Base-by-base conservation (phyloP, 2,797 vertebrate genomes). In the Saguinus oedipus region DNA sequence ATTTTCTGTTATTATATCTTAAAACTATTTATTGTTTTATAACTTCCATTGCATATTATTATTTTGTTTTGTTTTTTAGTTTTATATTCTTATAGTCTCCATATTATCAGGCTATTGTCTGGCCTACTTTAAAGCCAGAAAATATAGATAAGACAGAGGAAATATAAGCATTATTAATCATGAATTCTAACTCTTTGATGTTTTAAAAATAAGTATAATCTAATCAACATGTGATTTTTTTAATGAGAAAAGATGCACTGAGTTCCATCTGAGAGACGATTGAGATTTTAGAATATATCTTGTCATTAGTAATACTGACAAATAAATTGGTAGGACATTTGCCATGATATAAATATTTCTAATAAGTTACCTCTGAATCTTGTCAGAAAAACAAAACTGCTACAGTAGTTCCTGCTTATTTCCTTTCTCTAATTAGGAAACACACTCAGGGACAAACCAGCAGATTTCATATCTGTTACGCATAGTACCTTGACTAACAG, bases 21-120 rank as follows among this genome's bases (percentile, higher is more conserved):
- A 78, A 97, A 95, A 76, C 1, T 57, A 36, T 78, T 64, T 2
- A 46, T 39, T 74, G 57, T 82, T 83, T 96, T 9, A n/a, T 46
- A 92, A 22, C 4, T 68, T 72, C 4, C 3, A 55, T 10, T 70
- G 20, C 7, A 42, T 68, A 46, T 76, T 20, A 48, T 22, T 94
- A 57, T 30, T 48, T 14, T 94, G 44, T 30, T 48, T 14, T 39
- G 2, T 22, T 86, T 76, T 78, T 46, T 7, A 42, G 7, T 46
- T 83, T 94, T 92, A 2, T 39, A 20, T 93, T 85, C 22, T 90
- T 59, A 33, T 33, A 27, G 78, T 57, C 1, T 1, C 2, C 2
- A 20, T 70, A 13, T 72, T 53, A 11, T 59, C 26, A 46, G 15
- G 2, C 22, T 24, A 30, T 44, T 74, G 59, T 26, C 10, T 64